Conservation (phyloP, 35 echinoderm and acorn worm species). For the Amphiura filiformis region DNA sequence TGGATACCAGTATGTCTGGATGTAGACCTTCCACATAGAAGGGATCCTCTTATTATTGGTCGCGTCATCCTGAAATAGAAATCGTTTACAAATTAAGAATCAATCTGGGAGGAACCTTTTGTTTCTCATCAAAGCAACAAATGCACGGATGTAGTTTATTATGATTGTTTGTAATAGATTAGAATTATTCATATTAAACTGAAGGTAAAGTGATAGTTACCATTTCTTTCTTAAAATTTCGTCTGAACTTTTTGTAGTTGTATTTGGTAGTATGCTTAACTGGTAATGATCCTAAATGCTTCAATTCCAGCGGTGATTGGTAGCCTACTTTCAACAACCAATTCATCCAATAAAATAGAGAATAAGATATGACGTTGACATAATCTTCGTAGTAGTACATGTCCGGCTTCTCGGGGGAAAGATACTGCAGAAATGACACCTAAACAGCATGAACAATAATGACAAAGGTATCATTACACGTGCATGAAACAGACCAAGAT, state of each 20-base stretch:
- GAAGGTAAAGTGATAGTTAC: too few relatives aligned
- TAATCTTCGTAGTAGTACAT: conserved; percentile 33
- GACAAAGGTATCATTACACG: neutral
- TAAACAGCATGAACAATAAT: neutral
- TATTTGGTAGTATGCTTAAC: conserved; percentile 60
- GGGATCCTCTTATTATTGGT: neutral
- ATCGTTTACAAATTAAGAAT: neutral
- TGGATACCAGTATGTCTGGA: neutral
- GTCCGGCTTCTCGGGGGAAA: neutral
- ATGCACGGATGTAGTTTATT: too few relatives aligned
- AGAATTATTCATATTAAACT: too few relatives aligned
- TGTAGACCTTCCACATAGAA: neutral
- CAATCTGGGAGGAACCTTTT: too few relatives aligned
- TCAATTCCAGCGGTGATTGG: conserved; percentile 61
- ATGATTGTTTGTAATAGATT: too few relatives aligned
- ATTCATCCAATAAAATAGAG: conserved; percentile 80
- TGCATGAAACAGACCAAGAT: neutral
- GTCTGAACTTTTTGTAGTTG: conserved; percentile 46
- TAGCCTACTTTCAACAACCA: conserved; percentile 78
- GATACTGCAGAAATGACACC: neutral
- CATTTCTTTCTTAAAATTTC: conserved; percentile 43
- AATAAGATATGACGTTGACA: conserved; percentile 42
- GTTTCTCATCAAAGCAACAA: too few relatives aligned
- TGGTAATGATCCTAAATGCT: conserved; percentile 67
- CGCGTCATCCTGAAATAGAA: neutral